Conservation (phyloP, 53 echinoderm and acorn worm species). For the Temnopleurus reevesii region DNA sequence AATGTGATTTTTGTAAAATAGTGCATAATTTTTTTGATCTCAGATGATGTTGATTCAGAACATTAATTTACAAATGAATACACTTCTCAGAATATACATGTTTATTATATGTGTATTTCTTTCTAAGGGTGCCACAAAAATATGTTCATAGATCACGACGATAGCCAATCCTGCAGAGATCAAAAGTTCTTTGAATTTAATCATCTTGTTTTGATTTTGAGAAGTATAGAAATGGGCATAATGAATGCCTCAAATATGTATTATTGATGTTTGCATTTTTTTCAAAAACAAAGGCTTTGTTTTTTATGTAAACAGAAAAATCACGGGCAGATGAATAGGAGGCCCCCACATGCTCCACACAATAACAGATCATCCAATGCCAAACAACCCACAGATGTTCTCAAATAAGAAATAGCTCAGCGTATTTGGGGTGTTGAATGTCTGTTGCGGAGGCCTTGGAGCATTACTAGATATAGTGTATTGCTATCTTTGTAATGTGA, state of each 20-base stretch:
- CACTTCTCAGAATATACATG: too few species aligned
- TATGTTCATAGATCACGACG: too few species aligned
- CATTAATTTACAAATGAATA: too few species aligned
- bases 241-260: neutral
- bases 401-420: neutral
- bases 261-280: neutral
- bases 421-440: conserved; percentile 11
- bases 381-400: conserved; percentile 16
- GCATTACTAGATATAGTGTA: neutral
- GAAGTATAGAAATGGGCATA: too few species aligned
- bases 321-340: neutral
- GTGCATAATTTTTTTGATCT: too few species aligned
- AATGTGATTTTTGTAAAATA: too few species aligned
- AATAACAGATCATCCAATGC: neutral
- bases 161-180: too few species aligned
- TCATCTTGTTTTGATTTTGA: too few species aligned
- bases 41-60: too few species aligned
- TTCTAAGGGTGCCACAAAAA: too few species aligned
- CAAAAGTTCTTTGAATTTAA: too few species aligned
- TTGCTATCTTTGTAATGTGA: conserved; percentile 20
- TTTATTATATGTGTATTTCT: too few species aligned
- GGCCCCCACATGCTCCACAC: conserved; percentile 18
- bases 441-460: neutral
- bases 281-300: neutral
- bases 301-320: neutral